Conservation (phyloP, 2,797 vertebrate genomes). For the Hapalemur alaotrensis region DNA sequence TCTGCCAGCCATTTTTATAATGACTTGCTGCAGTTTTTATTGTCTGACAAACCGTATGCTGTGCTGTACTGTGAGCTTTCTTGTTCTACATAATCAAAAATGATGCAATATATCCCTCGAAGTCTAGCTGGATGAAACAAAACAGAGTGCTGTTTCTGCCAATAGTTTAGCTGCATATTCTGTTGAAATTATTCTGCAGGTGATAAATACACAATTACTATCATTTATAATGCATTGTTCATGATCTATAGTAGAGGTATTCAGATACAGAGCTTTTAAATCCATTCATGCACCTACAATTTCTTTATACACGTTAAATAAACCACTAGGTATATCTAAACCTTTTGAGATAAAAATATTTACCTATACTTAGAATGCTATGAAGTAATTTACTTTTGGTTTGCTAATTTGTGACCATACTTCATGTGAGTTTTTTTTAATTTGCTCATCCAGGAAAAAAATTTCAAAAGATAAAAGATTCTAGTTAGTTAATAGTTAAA, state of each 20-base stretch:
- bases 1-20: constrained; percentile 86
- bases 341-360: constrained; percentile 63
- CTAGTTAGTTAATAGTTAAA: constrained; percentile 51
- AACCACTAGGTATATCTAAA: constrained; percentile 44
- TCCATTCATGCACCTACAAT: constrained; percentile 23
- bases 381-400: constrained; percentile 33
- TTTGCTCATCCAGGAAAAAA: constrained; percentile 12
- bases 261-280: constrained; percentile 63
- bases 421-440: neutral
- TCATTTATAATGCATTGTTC: constrained; percentile 73
- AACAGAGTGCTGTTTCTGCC: constrained; percentile 71
- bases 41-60: constrained; percentile 85
- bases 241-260: constrained; percentile 47
- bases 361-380: constrained; percentile 48
- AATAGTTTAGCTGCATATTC: constrained; percentile 73
- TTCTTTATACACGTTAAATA: constrained; percentile 65
- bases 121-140: constrained; percentile 83
- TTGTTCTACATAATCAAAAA: constrained; percentile 84
- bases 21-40: constrained; percentile 84
- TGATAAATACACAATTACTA: constrained; percentile 71
- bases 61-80: constrained; percentile 81
- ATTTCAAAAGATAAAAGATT: constrained; percentile 42
- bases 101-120: constrained; percentile 80
- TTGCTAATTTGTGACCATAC: constrained; percentile 44
- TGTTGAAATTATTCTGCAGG: constrained; percentile 77